These are phyloP conservation scores for Congeria kusceri DNA, from an alignment of 2,888 invertebrate species.

Conservation along the genomic window DNA sequence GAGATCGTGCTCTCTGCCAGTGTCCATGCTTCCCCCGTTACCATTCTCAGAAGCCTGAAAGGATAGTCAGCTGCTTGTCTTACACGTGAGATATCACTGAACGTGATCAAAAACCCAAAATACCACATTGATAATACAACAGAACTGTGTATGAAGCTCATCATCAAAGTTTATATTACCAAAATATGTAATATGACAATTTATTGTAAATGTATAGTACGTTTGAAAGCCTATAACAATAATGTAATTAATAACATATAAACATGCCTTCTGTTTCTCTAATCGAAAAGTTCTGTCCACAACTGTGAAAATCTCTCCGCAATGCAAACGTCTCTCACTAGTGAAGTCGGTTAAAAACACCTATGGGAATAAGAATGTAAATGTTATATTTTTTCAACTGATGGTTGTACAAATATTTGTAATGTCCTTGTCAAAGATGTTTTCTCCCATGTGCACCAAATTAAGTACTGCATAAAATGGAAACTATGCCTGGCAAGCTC, in stretches of 20 bases:
- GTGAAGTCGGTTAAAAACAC: constrained; percentile 20
- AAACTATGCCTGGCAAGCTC: too few relatives aligned
- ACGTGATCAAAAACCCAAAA: constrained; percentile 17
- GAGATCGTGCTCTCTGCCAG: too few relatives aligned
- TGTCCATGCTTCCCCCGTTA: too few relatives aligned
- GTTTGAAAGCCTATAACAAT: constrained; percentile 14
- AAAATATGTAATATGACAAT: constrained; percentile 20
- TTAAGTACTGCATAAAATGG: too few relatives aligned
- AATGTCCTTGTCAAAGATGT: too few relatives aligned
- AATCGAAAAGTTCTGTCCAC: constrained; percentile 13
- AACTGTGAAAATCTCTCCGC: constrained; percentile 19
- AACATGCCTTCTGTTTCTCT: constrained; percentile 25
- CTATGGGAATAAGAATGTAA: constrained; percentile 16
- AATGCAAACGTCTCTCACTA: constrained; percentile 26
- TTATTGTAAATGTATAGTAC: constrained; percentile 22
- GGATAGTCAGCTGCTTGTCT: constrained; percentile 24
- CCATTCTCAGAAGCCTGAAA: constrained; percentile 4
- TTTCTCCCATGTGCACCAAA: too few relatives aligned
- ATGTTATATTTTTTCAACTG: constrained; percentile 14
- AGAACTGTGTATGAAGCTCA: constrained; percentile 18
- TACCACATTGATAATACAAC: background rate
- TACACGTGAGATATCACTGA: constrained; percentile 18
- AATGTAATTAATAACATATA: constrained; percentile 18
- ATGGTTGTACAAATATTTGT: too few relatives aligned
- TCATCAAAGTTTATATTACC: constrained; percentile 12